Conservation (phyloP, 2,113 vertebrate genomes). For the Semnornis frantzii region DNA sequence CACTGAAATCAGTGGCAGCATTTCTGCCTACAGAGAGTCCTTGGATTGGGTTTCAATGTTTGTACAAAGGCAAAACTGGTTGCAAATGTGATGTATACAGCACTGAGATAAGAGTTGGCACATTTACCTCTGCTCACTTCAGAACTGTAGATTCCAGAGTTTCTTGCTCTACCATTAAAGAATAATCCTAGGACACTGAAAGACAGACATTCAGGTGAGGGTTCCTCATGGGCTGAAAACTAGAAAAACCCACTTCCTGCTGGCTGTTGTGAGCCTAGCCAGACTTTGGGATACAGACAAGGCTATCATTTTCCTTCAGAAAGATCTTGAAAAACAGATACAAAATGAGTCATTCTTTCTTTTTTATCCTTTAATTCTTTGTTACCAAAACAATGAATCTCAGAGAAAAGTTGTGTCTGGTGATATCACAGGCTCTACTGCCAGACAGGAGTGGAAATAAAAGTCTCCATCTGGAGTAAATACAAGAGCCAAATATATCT, state of each 20-base stretch:
- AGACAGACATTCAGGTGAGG: background rate
- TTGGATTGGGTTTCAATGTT: background rate
- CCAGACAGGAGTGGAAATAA: slow-evolving; percentile 23
- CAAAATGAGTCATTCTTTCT: background rate
- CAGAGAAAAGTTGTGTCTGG: slow-evolving; percentile 14
- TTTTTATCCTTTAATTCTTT: background rate
- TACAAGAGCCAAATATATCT: slow-evolving; percentile 17
- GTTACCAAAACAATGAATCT: slow-evolving; percentile 8
- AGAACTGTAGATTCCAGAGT: background rate
- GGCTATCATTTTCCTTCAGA: background rate
- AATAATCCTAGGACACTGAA: background rate
- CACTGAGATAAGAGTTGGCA: background rate
- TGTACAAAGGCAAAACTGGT: background rate
- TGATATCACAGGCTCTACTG: background rate
- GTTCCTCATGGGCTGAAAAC: background rate
- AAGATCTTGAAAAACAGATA: background rate
- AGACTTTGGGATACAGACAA: background rate
- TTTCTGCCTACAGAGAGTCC: background rate
- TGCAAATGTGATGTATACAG: background rate
- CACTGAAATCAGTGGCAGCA: background rate
- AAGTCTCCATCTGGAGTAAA: slow-evolving; percentile 28
- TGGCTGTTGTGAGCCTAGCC: background rate
- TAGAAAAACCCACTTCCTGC: background rate
- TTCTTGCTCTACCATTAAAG: background rate
- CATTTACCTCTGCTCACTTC: background rate